Evolutionary conservation across 2,797 vertebrate species (phyloP).

Genomic region (Onychomys torridus): DNA sequence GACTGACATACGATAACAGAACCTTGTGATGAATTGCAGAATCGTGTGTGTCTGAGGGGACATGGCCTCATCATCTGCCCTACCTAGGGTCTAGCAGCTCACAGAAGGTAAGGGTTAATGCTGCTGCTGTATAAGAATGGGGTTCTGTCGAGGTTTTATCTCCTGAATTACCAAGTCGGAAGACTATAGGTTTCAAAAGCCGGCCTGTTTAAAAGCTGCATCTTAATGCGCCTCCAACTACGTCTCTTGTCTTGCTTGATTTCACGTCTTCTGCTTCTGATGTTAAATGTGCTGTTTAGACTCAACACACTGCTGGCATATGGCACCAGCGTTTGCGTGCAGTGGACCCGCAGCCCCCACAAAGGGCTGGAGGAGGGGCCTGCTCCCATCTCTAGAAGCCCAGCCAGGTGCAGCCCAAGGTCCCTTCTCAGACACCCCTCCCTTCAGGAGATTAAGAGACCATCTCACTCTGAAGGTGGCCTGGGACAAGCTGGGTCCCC

Average conservation of each 20-base stretch:
- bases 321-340: background rate
- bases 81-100: background rate
- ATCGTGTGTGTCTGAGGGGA: background rate
- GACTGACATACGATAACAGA: rapidly evolving
- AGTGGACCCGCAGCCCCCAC: background rate
- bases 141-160: background rate
- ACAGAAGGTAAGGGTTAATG: background rate
- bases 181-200: slow-evolving; percentile 17
- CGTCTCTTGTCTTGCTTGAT: slow-evolving; percentile 64
- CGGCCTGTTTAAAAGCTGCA: slow-evolving; percentile 47
- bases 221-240: slow-evolving; percentile 24
- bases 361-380: background rate
- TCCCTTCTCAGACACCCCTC: background rate
- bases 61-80: rapidly evolving
- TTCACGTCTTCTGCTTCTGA: slow-evolving; percentile 65
- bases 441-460: rapidly evolving
- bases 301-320: background rate
- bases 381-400: background rate
- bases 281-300: slow-evolving; percentile 23
- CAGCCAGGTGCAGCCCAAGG: background rate
- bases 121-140: background rate
- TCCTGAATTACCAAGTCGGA: slow-evolving; percentile 2
- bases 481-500: background rate
- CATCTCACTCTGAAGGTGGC: background rate
- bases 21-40: background rate